Base-by-base conservation (phyloP, 1,140 invertebrate species). In the Monomorium pharaonis region DNA sequence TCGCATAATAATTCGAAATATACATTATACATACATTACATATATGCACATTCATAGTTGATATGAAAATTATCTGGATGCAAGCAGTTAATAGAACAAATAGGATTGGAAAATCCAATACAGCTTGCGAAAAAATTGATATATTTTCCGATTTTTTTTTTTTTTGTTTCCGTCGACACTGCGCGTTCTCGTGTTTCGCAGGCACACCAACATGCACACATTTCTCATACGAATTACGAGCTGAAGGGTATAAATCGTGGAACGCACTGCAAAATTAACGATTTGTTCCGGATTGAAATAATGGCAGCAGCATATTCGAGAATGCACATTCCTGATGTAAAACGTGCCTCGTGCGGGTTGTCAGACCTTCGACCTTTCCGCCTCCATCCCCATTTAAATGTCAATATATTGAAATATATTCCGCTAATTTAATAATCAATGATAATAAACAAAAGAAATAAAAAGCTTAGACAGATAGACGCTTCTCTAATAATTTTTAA, bases 251-350 rank as follows among this genome's bases (percentile, higher is more conserved):
- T 78, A 88, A 91, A 91, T 91, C 49, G 87, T 76, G 89, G 89
- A 92, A 92, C 89, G 86, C 84, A 85, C 86, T 90, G 91, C 84
- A 88, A 89, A 91, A 91, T 91, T 84, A 90, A 86, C 89, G 49
- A 91, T 91, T 92, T 88, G 88, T 87, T 85, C 83, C 90, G 85
- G 74, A 89, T 89, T 84, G 77, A 74, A 86, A 86, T 86, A 88
- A 89, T 83, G 87, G 72, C 86, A 51, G 81, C 81, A 56, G 69
- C n/a, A 74, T 85, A 54, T 75, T 76, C 85, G 63, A 84, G 63
- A 87, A 63, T 75, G 62, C 51, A n/a, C 75, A 84, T 85, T 62
- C 62, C 60, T 54, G 44, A 54, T 44, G 58, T 67, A 67, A 80
- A 80, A 51, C 62, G 10, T 47, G 37, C 33, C 47, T 70, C 42